Conservation (phyloP, 2,888 invertebrate genomes). For the Trachelus tabidus region DNA sequence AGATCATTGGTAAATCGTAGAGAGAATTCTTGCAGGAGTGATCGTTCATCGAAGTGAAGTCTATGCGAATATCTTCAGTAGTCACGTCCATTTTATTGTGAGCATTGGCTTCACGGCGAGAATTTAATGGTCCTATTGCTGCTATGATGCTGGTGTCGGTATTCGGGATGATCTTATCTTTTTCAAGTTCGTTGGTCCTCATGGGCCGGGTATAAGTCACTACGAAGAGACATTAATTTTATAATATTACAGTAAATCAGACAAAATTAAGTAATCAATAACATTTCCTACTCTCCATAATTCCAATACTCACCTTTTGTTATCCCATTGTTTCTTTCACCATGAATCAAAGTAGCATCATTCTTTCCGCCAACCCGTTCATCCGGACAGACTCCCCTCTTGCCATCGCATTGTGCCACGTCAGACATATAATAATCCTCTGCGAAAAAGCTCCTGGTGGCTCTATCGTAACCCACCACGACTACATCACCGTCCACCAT, state of each 20-base stretch:
- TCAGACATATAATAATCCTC: constrained; percentile 89
- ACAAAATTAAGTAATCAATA: not conserved
- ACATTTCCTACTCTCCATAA: not conserved
- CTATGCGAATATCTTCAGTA: constrained; percentile 79
- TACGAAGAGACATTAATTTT: constrained; percentile 22
- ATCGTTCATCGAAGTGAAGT: constrained; percentile 78
- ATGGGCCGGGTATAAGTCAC: constrained; percentile 84
- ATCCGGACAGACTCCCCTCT: constrained; percentile 88
- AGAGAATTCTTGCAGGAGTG: constrained; percentile 79
- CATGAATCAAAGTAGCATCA: constrained; percentile 80
- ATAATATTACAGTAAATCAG: not conserved
- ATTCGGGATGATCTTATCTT: constrained; percentile 78
- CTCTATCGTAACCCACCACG: constrained; percentile 79
- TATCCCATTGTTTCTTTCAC: constrained; percentile 81
- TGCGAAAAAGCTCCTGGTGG: constrained; percentile 75
- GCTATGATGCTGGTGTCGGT: constrained; percentile 84
- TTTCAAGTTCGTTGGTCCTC: constrained; percentile 78
- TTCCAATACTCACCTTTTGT: constrained; percentile 62
- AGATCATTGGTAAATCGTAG: constrained; percentile 70
- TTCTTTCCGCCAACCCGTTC: constrained; percentile 82
- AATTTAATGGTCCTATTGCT: constrained; percentile 87
- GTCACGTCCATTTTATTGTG: constrained; percentile 81
- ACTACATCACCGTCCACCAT: constrained; percentile 88
- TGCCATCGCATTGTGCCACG: constrained; percentile 84
- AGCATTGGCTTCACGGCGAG: constrained; percentile 84